Percentiles rank a stretch among this genome's conserved stretches.
phyloP scores from a whole-genome alignment of 2,888 invertebrate genomes.

The Dastarcus helophoroides region DNA sequence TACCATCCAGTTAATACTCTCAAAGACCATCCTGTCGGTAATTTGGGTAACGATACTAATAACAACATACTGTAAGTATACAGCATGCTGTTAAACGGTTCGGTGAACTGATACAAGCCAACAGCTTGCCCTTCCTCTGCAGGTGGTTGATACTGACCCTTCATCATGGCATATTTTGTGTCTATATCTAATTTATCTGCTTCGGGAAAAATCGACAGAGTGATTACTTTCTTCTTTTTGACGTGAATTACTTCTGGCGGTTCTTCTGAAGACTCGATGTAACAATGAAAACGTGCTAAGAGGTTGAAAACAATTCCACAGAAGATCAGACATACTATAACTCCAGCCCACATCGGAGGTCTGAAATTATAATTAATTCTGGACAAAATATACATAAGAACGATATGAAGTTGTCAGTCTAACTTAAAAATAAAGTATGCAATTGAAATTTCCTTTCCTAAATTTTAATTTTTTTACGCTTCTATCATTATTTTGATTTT shows the following conservation, averaged over 20 bases:
- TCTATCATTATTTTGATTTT: no score
- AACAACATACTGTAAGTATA: constrained; percentile 75
- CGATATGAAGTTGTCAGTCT: no score
- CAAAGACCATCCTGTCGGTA: constrained; percentile 71
- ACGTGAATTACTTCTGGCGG: constrained; percentile 14
- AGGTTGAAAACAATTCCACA: constrained; percentile 55
- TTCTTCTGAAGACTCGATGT: constrained; percentile 30
- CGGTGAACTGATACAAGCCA: constrained; percentile 59
- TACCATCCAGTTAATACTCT: constrained; percentile 76
- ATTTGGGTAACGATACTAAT: constrained; percentile 62
- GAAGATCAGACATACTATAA: constrained; percentile 53
- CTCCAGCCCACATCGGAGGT: constrained; percentile 62
- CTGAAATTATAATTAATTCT: constrained; percentile 37
- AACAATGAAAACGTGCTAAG: constrained; percentile 48
- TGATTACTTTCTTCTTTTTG: constrained; percentile 21
- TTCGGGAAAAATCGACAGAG: constrained; percentile 20
- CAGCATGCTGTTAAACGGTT: constrained; percentile 59
- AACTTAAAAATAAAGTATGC: no score
- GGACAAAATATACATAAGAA: no score
- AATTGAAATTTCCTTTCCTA: no score
- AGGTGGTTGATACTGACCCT: constrained; percentile 22
- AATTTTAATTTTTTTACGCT: no score
- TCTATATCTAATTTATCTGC: constrained; percentile 22
- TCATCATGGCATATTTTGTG: constrained; percentile 28
- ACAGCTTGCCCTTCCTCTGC: constrained; percentile 29